phyloP scores from a whole-genome alignment of 2,888 invertebrate species.

The Meiosimyza platycephala region DNA sequence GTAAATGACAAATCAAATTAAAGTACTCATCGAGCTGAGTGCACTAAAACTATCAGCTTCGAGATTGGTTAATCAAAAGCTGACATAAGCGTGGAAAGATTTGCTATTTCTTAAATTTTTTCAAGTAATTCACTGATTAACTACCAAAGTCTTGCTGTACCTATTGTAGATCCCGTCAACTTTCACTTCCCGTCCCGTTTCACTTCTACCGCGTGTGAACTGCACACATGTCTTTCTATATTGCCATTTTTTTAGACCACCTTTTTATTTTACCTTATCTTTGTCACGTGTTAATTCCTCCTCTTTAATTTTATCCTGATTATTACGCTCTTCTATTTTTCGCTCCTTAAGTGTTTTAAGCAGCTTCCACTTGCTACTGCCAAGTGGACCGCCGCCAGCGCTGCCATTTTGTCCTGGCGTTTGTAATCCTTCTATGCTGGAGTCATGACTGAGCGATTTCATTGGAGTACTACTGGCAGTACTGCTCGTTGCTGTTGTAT shows the following conservation, averaged over 20 bases:
- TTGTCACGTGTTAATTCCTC: constrained; percentile 75
- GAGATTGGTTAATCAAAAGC: no score
- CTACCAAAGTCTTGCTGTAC: no score
- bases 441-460: constrained; percentile 53
- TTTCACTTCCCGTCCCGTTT: no score
- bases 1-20: no score
- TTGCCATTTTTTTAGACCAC: neutral
- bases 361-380: constrained; percentile 92
- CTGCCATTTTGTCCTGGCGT: constrained; percentile 42
- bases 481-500: constrained; percentile 1
- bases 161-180: no score
- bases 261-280: constrained; percentile 72
- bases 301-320: constrained; percentile 75
- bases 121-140: no score
- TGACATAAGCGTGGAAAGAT: no score
- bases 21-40: no score
- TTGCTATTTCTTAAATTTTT: no score
- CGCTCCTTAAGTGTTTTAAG: constrained; percentile 89
- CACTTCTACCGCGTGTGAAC: no score
- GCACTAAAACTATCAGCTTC: no score
- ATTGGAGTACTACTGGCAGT: constrained; percentile 18
- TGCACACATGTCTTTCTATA: neutral
- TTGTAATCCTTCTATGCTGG: constrained; percentile 62
- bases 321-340: constrained; percentile 87
- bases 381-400: constrained; percentile 67